phyloP scores from a whole-genome alignment of 2,797 vertebrate genomes.

The Benthosema pterotum region DNA sequence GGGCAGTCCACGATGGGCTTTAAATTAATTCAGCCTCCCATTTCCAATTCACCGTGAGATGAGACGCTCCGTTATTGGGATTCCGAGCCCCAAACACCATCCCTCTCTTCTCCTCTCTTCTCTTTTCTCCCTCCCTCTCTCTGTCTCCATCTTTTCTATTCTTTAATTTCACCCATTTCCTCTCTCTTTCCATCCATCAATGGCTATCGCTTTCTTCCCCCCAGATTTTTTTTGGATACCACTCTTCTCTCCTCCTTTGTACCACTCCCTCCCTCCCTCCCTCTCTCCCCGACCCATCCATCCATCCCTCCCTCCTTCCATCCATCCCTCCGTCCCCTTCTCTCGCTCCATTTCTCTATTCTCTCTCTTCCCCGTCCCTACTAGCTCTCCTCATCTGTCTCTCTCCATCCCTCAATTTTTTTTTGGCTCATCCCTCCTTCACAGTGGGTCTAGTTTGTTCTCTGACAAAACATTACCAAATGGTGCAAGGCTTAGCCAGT shows the following conservation, averaged over 20 bases:
- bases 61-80: slow-evolving; percentile 65
- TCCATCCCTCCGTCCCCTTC: background rate
- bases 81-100: slow-evolving; percentile 38
- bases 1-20: slow-evolving; percentile 76
- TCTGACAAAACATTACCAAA: slow-evolving; percentile 59
- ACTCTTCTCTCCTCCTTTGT: background rate
- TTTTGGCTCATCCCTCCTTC: slow-evolving; percentile 18
- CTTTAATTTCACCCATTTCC: background rate
- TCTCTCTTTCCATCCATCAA: background rate
- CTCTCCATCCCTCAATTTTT: too few species aligned
- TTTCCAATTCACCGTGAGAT: slow-evolving; percentile 74
- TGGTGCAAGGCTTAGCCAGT: slow-evolving; percentile 52
- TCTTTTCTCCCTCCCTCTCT: background rate
- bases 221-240: too few species aligned
- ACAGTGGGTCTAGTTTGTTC: slow-evolving; percentile 39
- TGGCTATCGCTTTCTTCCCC: background rate
- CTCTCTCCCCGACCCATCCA: background rate
- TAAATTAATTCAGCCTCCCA: slow-evolving; percentile 78
- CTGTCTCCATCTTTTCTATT: background rate
- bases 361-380: background rate
- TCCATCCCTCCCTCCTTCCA: background rate
- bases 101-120: background rate
- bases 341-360: background rate
- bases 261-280: background rate
- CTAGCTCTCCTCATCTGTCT: slow-evolving; percentile 10